These are phyloP conservation scores for Catamblyrhynchus diadema DNA, from an alignment of 2,797 vertebrate genomes.

Conservation along the genomic window DNA sequence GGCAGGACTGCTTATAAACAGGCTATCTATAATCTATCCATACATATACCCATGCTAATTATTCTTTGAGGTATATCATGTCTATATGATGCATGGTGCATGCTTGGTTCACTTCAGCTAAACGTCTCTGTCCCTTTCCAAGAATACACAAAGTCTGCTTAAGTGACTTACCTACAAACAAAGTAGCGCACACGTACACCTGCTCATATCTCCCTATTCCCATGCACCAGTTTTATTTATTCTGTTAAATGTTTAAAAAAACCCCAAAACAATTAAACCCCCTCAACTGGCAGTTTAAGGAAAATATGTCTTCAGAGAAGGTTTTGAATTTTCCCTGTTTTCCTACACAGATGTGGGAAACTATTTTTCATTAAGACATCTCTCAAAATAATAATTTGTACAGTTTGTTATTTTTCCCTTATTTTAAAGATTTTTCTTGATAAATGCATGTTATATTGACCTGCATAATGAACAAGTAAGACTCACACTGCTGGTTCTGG, in stretches of 20 bases:
- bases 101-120: neutral
- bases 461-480: neutral
- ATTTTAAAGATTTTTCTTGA: neutral
- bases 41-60: neutral
- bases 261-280: rapidly evolving
- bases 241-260: neutral
- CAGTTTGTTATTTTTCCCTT: neutral
- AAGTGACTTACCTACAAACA: neutral
- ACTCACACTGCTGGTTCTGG: neutral
- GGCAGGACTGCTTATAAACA: neutral
- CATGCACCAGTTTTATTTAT: neutral
- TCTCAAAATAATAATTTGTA: neutral
- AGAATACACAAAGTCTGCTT: neutral
- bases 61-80: neutral
- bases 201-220: neutral
- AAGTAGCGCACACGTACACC: neutral
- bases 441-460: neutral
- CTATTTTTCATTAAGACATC: neutral
- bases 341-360: neutral
- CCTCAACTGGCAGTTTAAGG: neutral
- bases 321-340: neutral
- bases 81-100: neutral
- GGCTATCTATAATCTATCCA: neutral
- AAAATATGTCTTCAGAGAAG: neutral
- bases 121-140: neutral